Evolutionary conservation across 1,140 invertebrate genomes (phyloP).

Genomic region (Cherax destructor): DNA sequence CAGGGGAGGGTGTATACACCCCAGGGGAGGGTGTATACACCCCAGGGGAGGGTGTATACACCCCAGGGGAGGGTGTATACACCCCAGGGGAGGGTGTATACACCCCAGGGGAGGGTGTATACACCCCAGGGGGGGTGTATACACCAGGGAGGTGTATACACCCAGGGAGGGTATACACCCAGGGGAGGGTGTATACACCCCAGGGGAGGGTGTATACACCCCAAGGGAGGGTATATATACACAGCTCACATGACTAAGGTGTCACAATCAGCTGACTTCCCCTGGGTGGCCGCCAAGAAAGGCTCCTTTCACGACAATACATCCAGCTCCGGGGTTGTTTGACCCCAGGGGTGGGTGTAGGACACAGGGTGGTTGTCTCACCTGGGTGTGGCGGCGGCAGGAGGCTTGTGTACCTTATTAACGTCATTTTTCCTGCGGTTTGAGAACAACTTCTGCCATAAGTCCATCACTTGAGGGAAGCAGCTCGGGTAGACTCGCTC

Average conservation of each 20-base stretch:
- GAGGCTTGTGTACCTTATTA: slow-evolving; percentile 14
- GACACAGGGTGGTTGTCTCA: background rate
- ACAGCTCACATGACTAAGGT: slow-evolving; percentile 15
- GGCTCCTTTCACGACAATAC: no score
- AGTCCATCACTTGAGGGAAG: slow-evolving; percentile 26
- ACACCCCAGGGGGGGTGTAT: no score
- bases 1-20: no score
- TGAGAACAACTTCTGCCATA: slow-evolving; percentile 30
- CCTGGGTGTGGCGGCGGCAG: background rate
- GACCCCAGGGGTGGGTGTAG: background rate
- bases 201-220: background rate
- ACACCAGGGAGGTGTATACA: no score
- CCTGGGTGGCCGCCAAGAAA: slow-evolving; percentile 16
- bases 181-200: no score
- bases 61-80: no score
- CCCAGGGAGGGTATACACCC: no score
- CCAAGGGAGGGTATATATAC: background rate
- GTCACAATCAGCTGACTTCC: slow-evolving; percentile 30
- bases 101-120: background rate
- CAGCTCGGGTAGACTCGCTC: slow-evolving; percentile 6
- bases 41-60: no score
- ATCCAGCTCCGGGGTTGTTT: no score
- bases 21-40: no score
- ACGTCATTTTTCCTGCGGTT: slow-evolving; percentile 18
- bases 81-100: no score